phyloP scores from a whole-genome alignment of 2,888 invertebrate species.

The Patella pellucida region DNA sequence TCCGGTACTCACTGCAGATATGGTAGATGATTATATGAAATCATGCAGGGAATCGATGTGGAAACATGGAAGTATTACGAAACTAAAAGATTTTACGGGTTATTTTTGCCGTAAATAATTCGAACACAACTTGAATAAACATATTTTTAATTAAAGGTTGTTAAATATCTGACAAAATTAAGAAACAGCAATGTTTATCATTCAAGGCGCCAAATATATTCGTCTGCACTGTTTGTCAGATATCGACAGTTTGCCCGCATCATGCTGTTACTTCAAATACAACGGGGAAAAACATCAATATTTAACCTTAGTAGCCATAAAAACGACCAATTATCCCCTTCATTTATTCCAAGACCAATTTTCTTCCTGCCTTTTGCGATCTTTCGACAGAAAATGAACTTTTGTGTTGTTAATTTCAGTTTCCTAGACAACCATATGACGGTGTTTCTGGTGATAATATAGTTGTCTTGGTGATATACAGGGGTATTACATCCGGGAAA shows the following conservation, averaged over 20 bases:
- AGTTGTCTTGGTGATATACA: conserved; percentile 1
- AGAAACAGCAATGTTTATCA: no score
- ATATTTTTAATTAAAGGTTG: no score
- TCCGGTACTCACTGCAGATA: no score
- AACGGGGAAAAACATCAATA: background rate
- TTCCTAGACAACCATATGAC: background rate
- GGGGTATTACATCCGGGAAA: conserved; percentile 2
- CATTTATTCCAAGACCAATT: conserved; percentile 6
- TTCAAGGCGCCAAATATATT: no score
- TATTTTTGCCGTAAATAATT: no score
- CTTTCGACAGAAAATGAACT: background rate
- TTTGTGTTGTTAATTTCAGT: background rate
- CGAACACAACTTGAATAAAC: no score
- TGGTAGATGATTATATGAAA: no score
- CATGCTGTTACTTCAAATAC: background rate
- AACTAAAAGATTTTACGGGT: no score
- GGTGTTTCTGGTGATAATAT: background rate
- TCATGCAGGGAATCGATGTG: no score
- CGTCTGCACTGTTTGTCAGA: background rate
- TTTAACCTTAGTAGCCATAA: background rate
- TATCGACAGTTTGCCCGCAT: background rate
- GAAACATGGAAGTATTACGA: no score
- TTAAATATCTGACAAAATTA: no score
- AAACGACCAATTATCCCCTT: background rate
- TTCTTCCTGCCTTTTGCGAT: background rate